These are phyloP conservation scores for Ichneumoninae sp. DNA, from an alignment of 2,888 invertebrate genomes.

Conservation along the genomic window DNA sequence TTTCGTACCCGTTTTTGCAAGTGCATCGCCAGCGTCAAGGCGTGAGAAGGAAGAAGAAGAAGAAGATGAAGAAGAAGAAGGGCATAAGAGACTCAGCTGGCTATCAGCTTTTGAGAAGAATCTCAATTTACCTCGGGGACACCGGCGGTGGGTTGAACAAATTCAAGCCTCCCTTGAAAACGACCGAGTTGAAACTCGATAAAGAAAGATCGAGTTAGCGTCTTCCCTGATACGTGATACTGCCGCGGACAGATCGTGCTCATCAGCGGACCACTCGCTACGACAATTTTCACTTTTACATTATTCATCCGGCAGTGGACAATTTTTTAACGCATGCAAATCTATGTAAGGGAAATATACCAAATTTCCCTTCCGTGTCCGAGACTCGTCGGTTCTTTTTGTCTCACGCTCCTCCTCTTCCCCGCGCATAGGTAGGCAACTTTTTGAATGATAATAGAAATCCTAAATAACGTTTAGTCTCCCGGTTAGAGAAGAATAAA, in stretches of 20 bases:
- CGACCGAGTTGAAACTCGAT: conserved; percentile 15
- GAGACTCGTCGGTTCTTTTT: neutral
- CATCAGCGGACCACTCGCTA: neutral
- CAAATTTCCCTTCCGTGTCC: neutral
- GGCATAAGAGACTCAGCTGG: conserved; percentile 29
- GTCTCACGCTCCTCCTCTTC: neutral
- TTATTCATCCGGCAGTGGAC: neutral
- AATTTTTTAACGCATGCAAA: conserved; percentile 13
- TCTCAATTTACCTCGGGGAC: neutral
- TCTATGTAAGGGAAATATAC: neutral
- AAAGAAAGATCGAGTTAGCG: conserved; percentile 38
- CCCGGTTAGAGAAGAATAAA: conserved; percentile 35
- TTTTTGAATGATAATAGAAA: no score
- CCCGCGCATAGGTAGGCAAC: no score
- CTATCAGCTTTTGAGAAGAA: conserved; percentile 39
- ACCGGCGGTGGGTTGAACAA: conserved; percentile 42
- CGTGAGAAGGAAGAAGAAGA: conserved; percentile 24
- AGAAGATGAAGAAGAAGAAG: conserved; percentile 8
- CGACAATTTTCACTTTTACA: conserved; percentile 3
- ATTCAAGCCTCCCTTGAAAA: conserved; percentile 37
- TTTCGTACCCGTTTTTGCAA: conserved; percentile 57
- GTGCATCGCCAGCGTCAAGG: conserved; percentile 28
- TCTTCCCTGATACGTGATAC: conserved; percentile 32
- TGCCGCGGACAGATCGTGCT: neutral
- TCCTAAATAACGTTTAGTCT: neutral